Evolutionary conservation across 2,888 invertebrate species (phyloP).

Genomic region (Geophilus truncorum): DNA sequence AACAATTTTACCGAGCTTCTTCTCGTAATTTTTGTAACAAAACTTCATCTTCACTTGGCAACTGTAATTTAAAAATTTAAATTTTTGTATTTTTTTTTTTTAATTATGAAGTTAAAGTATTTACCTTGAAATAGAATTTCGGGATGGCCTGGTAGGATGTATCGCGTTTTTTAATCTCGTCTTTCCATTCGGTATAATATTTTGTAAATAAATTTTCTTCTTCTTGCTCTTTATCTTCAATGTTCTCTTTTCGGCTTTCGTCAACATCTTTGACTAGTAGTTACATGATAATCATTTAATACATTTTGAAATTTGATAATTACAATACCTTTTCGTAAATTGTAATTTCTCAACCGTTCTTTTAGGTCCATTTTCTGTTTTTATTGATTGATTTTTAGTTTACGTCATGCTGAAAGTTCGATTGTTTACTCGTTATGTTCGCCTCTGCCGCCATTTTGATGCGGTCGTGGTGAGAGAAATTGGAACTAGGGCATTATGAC

Average conservation of each 20-base stretch:
- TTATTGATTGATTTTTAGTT: neutral
- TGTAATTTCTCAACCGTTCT: neutral
- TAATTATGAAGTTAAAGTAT: neutral
- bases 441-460: no score
- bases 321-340: neutral
- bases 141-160: slow-evolving; percentile 44
- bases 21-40: slow-evolving; percentile 75
- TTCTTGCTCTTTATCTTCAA: neutral
- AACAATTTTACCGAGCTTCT: slow-evolving; percentile 65
- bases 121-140: slow-evolving; percentile 47
- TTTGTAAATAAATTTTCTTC: slow-evolving; percentile 44
- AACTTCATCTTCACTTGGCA: slow-evolving; percentile 71
- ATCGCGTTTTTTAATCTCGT: slow-evolving; percentile 37
- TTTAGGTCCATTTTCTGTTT: neutral
- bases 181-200: slow-evolving; percentile 46
- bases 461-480: no score
- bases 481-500: no score
- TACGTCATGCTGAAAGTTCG: neutral
- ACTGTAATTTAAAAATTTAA: slow-evolving; percentile 41
- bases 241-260: neutral
- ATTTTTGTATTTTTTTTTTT: no score
- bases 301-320: no score
- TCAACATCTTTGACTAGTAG: no score
- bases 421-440: no score
- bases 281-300: no score